A percentile compares a stretch with the other conserved stretches of the same genome.
Conservation (phyloP, 1,140 invertebrate genomes). For the Drosophila suzukii region DNA sequence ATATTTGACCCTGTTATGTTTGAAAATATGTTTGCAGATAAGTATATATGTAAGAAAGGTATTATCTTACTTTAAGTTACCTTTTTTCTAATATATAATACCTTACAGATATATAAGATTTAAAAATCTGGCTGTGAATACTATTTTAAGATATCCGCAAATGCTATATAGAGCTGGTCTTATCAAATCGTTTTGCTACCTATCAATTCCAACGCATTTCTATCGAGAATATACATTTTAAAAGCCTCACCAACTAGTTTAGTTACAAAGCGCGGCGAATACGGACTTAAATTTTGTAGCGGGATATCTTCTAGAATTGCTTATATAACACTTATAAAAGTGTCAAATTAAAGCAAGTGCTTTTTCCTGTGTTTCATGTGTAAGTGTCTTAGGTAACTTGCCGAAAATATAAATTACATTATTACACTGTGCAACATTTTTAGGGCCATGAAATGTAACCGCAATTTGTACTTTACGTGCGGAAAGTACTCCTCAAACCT, state of each 20-base stretch:
- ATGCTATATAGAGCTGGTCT: neutral
- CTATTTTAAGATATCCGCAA: neutral
- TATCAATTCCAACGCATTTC: neutral
- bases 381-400: neutral
- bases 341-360: too few species aligned
- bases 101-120: neutral
- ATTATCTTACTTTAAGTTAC: neutral
- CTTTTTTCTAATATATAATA: neutral
- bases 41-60: neutral
- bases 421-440: too few species aligned
- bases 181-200: neutral
- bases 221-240: neutral
- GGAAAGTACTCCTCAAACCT: too few species aligned
- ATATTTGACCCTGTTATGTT: neutral
- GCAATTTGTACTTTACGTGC: too few species aligned
- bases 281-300: neutral
- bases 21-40: neutral
- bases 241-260: constrained; percentile 1
- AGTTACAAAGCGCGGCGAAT: neutral
- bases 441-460: too few species aligned
- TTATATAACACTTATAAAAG: too few species aligned
- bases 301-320: neutral
- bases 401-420: too few species aligned
- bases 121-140: neutral
- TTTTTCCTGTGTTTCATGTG: too few species aligned